These are phyloP conservation scores for Malacoctenus gilli DNA, from an alignment of 2,797 vertebrate genomes.

Conservation along the genomic window DNA sequence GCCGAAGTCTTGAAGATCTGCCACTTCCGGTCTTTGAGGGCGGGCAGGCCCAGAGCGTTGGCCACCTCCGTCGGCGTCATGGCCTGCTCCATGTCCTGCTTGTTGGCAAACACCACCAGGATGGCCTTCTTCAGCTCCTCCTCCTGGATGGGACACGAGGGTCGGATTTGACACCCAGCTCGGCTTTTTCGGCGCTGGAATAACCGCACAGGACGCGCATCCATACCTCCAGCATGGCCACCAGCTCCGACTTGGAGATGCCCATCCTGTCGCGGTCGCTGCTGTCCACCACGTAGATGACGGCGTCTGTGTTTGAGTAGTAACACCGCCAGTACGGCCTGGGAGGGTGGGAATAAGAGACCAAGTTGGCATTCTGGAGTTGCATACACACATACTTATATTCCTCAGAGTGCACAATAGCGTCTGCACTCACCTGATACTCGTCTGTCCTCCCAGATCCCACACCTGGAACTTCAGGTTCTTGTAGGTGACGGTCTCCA, in stretches of 20 bases:
- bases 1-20: conserved; percentile 99
- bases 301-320: conserved; percentile 97
- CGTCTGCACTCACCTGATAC: conserved; percentile 88
- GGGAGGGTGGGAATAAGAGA: conserved; percentile 5
- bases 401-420: too few relatives aligned
- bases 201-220: too few relatives aligned
- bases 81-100: conserved; percentile 98
- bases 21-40: conserved; percentile 97
- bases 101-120: conserved; percentile 98
- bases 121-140: conserved; percentile 98
- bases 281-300: conserved; percentile 99
- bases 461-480: conserved; percentile 99
- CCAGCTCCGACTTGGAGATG: conserved; percentile 97
- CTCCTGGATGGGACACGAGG: conserved; percentile 78
- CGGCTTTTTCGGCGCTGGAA: too few relatives aligned
- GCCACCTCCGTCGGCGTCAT: conserved; percentile 98
- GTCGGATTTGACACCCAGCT: neutral
- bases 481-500: conserved; percentile 96
- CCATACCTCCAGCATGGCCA: conserved; percentile 96
- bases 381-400: too few relatives aligned
- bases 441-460: conserved; percentile 98
- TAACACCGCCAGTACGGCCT: conserved; percentile 99
- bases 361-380: too few relatives aligned
- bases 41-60: conserved; percentile 91
- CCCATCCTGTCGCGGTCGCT: conserved; percentile 98